A percentile compares a stretch with the other conserved stretches of the same genome.
Evolutionary conservation across 2,113 vertebrate genomes (phyloP).

Genomic region (Austrofundulus limnaeus): DNA sequence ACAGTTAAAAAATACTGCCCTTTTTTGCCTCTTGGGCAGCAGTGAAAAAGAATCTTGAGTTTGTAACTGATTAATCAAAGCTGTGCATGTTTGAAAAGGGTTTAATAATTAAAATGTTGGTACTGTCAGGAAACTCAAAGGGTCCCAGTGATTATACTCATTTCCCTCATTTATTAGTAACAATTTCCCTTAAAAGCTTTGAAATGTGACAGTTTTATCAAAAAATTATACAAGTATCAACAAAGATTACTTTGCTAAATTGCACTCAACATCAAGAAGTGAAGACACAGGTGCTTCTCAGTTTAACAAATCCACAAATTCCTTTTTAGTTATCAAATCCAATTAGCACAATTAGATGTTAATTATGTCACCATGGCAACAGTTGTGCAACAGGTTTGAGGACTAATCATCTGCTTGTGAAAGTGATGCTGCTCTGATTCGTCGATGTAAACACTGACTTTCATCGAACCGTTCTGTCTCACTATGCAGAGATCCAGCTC

Average conservation of each 20-base stretch:
- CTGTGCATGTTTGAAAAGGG: too few species aligned
- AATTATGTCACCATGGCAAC: constrained; percentile 46
- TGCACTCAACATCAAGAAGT: constrained; percentile 25
- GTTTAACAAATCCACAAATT: constrained; percentile 52
- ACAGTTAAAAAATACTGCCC: too few species aligned
- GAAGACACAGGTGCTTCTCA: constrained; percentile 31
- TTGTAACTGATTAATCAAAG: too few species aligned
- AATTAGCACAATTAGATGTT: constrained; percentile 39
- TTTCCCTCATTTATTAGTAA: not conserved
- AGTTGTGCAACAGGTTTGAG: constrained; percentile 40
- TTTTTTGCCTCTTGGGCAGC: too few species aligned
- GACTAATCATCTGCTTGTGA: constrained; percentile 19
- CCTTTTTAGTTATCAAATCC: constrained; percentile 55
- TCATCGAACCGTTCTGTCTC: constrained; percentile 43
- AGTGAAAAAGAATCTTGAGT: too few species aligned
- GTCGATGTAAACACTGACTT: constrained; percentile 35
- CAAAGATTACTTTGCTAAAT: constrained; percentile 3
- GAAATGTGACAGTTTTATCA: not conserved
- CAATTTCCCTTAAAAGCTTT: not conserved
- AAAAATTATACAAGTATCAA: not conserved
- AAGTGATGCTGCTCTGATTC: constrained; percentile 5
- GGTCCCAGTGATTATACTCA: not conserved
- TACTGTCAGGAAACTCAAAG: too few species aligned
- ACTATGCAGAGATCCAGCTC: constrained; percentile 58
- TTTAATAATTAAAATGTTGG: too few species aligned